phyloP scores from a whole-genome alignment of 2,113 vertebrate species.

The Lycocorax pyrrhopterus region DNA sequence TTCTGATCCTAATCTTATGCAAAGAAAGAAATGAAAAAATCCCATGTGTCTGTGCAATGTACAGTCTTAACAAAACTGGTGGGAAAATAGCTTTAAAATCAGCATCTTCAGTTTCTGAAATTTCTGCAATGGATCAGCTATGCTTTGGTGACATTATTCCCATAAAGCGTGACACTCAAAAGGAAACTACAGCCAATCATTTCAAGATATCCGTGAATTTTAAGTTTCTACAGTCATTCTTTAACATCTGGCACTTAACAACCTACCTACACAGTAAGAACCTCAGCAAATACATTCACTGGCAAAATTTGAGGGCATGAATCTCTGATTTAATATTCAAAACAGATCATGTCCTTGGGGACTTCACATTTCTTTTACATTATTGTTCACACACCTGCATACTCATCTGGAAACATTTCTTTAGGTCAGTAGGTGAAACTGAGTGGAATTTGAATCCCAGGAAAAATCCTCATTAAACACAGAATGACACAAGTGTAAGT shows the following conservation, averaged over 20 bases:
- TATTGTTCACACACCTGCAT: not conserved
- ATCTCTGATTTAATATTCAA: not conserved
- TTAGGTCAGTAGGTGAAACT: not conserved
- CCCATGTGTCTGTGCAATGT: not conserved
- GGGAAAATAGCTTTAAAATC: not conserved
- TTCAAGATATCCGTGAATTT: not conserved
- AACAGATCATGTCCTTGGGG: not conserved
- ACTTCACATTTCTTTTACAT: not conserved
- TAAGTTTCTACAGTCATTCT: not conserved
- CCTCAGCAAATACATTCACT: not conserved
- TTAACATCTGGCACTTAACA: not conserved
- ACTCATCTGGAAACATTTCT: not conserved
- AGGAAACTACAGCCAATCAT: not conserved
- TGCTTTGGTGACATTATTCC: not conserved
- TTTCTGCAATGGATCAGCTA: not conserved
- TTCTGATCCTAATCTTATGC: not conserved
- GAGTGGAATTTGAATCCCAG: not conserved
- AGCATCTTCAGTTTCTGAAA: not conserved
- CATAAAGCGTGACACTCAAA: not conserved
- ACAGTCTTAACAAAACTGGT: not conserved
- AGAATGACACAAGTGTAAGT: not conserved
- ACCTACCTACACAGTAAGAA: not conserved
- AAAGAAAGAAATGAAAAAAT: not conserved
- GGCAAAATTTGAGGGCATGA: not conserved
- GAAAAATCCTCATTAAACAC: not conserved